phyloP scores from a whole-genome alignment of 2,888 invertebrate species.

The Cylloceria caligata region DNA sequence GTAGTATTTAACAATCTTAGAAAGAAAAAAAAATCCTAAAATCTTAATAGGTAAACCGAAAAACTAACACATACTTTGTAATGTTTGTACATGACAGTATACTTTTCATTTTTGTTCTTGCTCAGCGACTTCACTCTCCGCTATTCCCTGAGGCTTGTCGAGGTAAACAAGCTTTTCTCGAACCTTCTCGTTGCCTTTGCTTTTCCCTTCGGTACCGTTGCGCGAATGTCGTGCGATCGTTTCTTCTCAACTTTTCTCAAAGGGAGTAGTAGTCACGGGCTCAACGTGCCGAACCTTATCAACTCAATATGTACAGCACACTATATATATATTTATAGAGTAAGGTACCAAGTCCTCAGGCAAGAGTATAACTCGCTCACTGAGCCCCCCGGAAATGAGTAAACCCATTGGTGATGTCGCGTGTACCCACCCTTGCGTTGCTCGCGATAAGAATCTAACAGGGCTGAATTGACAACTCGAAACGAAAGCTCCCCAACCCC shows the following conservation, averaged over 20 bases:
- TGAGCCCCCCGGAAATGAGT: slow-evolving; percentile 56
- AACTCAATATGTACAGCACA: slow-evolving; percentile 14
- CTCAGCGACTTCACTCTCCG: slow-evolving; percentile 29
- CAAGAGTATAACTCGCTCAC: slow-evolving; percentile 51
- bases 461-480: slow-evolving; percentile 40
- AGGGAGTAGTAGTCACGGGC: slow-evolving; percentile 30
- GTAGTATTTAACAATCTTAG: not conserved
- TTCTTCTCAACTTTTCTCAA: slow-evolving; percentile 47
- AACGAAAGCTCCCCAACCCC: slow-evolving; percentile 18
- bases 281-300: slow-evolving; percentile 51
- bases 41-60: no score
- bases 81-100: not conserved
- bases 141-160: slow-evolving; percentile 37
- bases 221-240: slow-evolving; percentile 39
- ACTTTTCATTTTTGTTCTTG: slow-evolving; percentile 33
- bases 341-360: slow-evolving; percentile 20
- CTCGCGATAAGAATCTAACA: slow-evolving; percentile 54
- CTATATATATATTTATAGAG: slow-evolving; percentile 3
- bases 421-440: slow-evolving; percentile 10
- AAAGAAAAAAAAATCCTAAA: not conserved
- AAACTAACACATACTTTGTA: no score
- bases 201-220: slow-evolving; percentile 17
- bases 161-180: slow-evolving; percentile 57
- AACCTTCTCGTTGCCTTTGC: slow-evolving; percentile 45
- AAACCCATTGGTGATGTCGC: slow-evolving; percentile 26